A percentile compares a stretch with the other conserved stretches of the same genome.
Conservation (phyloP, 2,113 vertebrate species). For the Silurus glanis region DNA sequence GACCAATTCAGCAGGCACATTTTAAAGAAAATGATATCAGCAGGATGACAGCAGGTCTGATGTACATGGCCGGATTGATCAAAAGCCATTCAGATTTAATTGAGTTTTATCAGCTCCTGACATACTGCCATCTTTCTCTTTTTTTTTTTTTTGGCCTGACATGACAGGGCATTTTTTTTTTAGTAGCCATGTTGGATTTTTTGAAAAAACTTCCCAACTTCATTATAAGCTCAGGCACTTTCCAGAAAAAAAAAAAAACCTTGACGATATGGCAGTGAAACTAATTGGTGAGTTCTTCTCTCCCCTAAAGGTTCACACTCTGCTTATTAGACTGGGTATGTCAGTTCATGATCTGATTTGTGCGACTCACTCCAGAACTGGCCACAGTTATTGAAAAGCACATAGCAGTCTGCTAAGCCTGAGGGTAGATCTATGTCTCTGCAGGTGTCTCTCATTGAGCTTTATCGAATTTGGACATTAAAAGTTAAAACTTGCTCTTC, state of each 20-base stretch:
- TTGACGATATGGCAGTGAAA: conserved; percentile 14
- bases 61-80: conserved; percentile 60
- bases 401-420: conserved; percentile 11
- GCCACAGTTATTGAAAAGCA: not conserved
- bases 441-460: not conserved
- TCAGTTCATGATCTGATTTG: conserved; percentile 28
- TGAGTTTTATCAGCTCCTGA: conserved; percentile 56
- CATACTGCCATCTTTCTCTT: conserved; percentile 48
- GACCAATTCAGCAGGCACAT: conserved; percentile 46
- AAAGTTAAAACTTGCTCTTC: not conserved
- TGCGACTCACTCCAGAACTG: conserved; percentile 4
- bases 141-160: conserved; percentile 38
- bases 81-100: conserved; percentile 63
- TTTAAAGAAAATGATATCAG: conserved; percentile 59
- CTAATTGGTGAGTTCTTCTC: conserved; percentile 15
- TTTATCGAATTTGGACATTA: not conserved
- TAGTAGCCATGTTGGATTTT: conserved; percentile 45
- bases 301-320: conserved; percentile 10
- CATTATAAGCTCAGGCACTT: conserved; percentile 33
- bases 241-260: not conserved
- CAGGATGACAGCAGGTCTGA: conserved; percentile 58
- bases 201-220: conserved; percentile 48
- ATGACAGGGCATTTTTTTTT: conserved; percentile 54
- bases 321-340: conserved; percentile 37
- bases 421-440: conserved; percentile 19